Evolutionary conservation across 53 echinoderm and acorn worm genomes (phyloP).

Genomic region (Echinarachnius parma): DNA sequence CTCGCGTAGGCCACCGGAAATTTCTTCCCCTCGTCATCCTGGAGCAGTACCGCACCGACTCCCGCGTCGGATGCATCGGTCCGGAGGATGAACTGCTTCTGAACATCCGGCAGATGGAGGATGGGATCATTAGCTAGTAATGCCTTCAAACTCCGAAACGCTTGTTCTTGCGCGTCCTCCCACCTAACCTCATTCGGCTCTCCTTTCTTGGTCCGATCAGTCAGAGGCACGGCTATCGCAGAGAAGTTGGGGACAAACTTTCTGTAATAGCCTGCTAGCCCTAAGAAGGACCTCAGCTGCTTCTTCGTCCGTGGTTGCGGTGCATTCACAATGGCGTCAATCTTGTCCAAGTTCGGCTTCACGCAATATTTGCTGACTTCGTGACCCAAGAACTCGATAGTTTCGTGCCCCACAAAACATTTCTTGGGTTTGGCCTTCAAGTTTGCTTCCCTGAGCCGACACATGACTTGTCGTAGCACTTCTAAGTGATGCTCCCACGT

Average conservation of each 20-base stretch:
- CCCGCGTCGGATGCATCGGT: constrained; percentile 51
- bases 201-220: constrained; percentile 51
- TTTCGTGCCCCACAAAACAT: constrained; percentile 39
- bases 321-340: constrained; percentile 29
- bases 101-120: constrained; percentile 50
- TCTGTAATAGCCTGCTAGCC: constrained; percentile 44
- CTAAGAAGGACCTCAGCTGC: constrained; percentile 60
- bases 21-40: constrained; percentile 40
- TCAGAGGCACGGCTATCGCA: constrained; percentile 55
- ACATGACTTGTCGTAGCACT: constrained; percentile 35
- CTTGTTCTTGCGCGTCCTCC: constrained; percentile 41
- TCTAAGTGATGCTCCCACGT: constrained; percentile 47
- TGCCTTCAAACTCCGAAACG: constrained; percentile 45
- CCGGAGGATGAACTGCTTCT: constrained; percentile 40
- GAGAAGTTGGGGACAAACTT: constrained; percentile 55
- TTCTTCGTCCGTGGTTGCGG: constrained; percentile 52
- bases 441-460: constrained; percentile 34
- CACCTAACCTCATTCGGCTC: constrained; percentile 59
- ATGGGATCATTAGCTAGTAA: constrained; percentile 30
- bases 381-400: constrained; percentile 56
- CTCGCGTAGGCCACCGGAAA: constrained; percentile 62
- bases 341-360: constrained; percentile 38
- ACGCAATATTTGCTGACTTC: constrained; percentile 31
- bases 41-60: constrained; percentile 56
- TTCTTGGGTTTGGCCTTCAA: constrained; percentile 54